These are phyloP conservation scores for Melanitta fusca DNA, from an alignment of 2,797 vertebrate species.

Conservation along the genomic window DNA sequence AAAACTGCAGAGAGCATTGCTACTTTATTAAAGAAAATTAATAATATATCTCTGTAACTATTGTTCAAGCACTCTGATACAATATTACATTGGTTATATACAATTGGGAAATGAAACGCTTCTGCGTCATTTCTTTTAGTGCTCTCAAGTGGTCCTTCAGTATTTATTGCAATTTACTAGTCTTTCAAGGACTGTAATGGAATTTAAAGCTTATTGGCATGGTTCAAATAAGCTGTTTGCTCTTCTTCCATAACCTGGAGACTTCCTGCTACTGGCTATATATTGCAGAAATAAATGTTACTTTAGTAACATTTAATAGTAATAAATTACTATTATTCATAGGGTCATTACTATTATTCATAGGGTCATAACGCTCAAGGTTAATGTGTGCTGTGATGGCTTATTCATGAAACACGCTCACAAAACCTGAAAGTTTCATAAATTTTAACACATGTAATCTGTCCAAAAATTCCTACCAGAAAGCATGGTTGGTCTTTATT, in stretches of 20 bases:
- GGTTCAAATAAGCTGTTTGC: background rate
- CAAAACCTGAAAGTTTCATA: conserved; percentile 7
- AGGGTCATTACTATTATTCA: background rate
- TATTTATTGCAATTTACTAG: background rate
- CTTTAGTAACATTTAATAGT: too few species aligned
- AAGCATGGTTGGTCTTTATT: background rate
- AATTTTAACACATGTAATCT: conserved; percentile 6
- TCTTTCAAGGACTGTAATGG: background rate
- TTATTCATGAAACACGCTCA: background rate
- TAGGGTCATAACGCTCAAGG: background rate
- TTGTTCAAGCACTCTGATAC: background rate
- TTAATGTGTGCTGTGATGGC: background rate
- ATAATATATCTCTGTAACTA: background rate
- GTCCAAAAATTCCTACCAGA: background rate
- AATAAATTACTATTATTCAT: too few species aligned
- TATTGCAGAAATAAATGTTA: conserved; percentile 2
- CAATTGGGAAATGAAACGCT: background rate
- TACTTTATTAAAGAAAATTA: background rate
- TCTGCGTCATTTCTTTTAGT: background rate
- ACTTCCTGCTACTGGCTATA: background rate
- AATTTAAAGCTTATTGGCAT: background rate
- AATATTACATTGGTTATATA: background rate
- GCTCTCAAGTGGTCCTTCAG: background rate
- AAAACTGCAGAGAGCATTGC: background rate
- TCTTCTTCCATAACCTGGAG: background rate